Evolutionary conservation across 1,140 invertebrate genomes (phyloP), one percentile per base, ranked within the genome.

Genomic region (Phocides pigmalion): DNA sequence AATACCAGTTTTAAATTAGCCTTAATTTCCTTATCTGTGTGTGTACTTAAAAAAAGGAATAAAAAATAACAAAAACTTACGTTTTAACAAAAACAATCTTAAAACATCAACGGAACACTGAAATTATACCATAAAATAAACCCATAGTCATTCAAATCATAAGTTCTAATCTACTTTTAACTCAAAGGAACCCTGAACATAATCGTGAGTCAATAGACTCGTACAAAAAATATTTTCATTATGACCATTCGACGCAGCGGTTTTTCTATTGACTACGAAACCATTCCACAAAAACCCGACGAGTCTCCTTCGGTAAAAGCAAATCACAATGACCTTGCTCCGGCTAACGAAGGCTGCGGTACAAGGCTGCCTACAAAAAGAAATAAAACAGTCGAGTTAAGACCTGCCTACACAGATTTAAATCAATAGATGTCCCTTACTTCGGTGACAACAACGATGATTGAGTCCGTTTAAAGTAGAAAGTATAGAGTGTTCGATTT

Each of bases 311-410:
- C 64, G 67, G 62, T 68, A 66, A 74, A 66, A 76, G 74, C 74
- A 73, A 80, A 78, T 70, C 67, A 65, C 61, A 62, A 59, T 87
- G 86, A 89, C 86, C 86, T 89, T 89, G 85, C 74, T 66, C 73
- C 63, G 73, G 74, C 82, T 82, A 88, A 82, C 82, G 84, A 85
- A 87, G 86, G 86, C 84, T 89, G 80, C 79, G 64, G 68, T 79
- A 87, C 75, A 83, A 81, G 80, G 76, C 73, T 79, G 66, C 64
- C 51, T 68, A 75, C 76, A 86, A 86, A 82, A 84, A 76, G 73
- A 72, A 80, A 81, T 72, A 82, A 79, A 76, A 80, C 70, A 64
- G 64, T 68, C 76, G 68, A 70, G 74, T 84, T 79, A 82, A 87
- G 76, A 85, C 79, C 76, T 81, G 81, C 74, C 79, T n/a, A 0